These are phyloP conservation scores for Sinodicranocentrus sp. DNA, from an alignment of 2,888 invertebrate genomes.

Conservation along the genomic window DNA sequence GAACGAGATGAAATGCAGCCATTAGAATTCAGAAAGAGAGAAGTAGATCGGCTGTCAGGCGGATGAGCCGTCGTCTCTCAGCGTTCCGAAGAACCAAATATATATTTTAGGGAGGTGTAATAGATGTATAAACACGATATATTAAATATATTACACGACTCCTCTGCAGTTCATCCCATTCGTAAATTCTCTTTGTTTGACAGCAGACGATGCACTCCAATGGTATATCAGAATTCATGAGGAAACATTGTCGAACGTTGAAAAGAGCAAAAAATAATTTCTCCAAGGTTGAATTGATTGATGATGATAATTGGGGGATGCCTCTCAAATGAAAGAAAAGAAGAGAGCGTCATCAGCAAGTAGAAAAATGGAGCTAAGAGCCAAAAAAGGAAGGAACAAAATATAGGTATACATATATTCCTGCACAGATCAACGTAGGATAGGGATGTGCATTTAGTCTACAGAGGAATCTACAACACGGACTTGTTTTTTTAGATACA, in stretches of 20 bases:
- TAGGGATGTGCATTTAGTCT: not conserved
- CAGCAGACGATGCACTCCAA: constrained; percentile 46
- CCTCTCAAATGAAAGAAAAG: constrained; percentile 52
- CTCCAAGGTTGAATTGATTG: constrained; percentile 68
- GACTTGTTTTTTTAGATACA: constrained; percentile 33
- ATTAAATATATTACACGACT: not conserved
- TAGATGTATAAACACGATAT: not conserved
- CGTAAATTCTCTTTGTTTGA: too few species aligned
- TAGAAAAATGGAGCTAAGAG: constrained; percentile 12
- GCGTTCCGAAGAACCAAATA: too few species aligned
- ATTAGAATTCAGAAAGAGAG: constrained; percentile 58
- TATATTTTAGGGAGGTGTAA: not conserved
- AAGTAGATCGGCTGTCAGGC: constrained; percentile 62
- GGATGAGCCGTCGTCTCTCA: constrained; percentile 43
- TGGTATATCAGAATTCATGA: constrained; percentile 42
- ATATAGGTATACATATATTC: not conserved
- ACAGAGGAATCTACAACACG: not conserved
- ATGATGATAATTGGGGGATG: constrained; percentile 69
- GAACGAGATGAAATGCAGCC: constrained; percentile 61
- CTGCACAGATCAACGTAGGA: too few species aligned
- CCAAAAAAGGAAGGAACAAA: constrained; percentile 55
- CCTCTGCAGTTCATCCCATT: too few species aligned
- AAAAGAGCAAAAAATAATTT: constrained; percentile 63
- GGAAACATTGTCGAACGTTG: constrained; percentile 45
- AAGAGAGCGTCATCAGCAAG: constrained; percentile 26